phyloP scores from a whole-genome alignment of 2,113 vertebrate genomes.

The Okapia johnstoni region DNA sequence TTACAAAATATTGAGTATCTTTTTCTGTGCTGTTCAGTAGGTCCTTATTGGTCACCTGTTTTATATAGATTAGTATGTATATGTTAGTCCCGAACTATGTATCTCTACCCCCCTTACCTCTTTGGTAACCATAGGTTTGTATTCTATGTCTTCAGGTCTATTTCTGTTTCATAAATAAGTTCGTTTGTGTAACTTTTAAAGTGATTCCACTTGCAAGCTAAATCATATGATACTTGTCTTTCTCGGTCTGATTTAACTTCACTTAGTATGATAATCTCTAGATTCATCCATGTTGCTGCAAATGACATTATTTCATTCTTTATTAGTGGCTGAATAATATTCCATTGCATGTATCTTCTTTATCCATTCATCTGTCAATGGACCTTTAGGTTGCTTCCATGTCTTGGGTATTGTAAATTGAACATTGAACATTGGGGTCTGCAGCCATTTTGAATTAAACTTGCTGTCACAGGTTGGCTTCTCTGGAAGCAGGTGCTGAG shows the following conservation, averaged over 20 bases:
- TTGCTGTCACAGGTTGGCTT: neutral
- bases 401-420: neutral
- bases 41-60: neutral
- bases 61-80: neutral
- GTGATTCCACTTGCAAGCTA: neutral
- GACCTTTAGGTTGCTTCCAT: neutral
- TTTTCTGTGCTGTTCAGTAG: neutral
- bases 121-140: neutral
- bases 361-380: neutral
- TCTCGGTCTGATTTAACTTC: neutral
- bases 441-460: neutral
- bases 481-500: neutral
- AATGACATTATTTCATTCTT: neutral
- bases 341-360: neutral
- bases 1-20: neutral
- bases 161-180: neutral
- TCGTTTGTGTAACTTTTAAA: neutral
- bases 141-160: neutral
- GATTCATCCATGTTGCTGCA: neutral
- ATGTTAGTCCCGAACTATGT: neutral
- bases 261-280: neutral
- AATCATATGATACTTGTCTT: neutral
- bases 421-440: neutral
- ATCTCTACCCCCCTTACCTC: neutral
- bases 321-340: neutral